Conservation (phyloP, 2,888 invertebrate genomes). For the Alitta virens region DNA sequence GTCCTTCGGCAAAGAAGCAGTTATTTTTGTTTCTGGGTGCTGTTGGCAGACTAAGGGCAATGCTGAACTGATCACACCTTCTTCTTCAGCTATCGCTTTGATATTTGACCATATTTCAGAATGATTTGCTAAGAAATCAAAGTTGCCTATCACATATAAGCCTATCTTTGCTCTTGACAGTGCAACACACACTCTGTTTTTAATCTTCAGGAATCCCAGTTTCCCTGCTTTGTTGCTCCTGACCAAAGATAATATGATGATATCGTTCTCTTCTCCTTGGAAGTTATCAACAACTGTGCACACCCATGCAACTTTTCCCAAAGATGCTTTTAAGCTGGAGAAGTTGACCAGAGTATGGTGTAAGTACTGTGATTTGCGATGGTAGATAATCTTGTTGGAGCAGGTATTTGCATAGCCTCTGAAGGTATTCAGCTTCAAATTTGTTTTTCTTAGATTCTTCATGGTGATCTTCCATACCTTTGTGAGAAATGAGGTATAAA, state of each 20-base stretch:
- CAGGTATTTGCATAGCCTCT: conserved; percentile 42
- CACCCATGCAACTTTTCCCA: conserved; percentile 32
- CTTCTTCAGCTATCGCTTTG: neutral
- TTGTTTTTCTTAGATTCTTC: conserved; percentile 48
- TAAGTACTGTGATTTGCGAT: conserved; percentile 48
- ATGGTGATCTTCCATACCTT: conserved; percentile 33
- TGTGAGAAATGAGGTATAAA: conserved; percentile 48
- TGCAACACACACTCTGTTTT: conserved; percentile 53
- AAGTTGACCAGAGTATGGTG: conserved; percentile 50
- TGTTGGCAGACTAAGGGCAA: conserved; percentile 36
- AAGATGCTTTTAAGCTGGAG: conserved; percentile 36
- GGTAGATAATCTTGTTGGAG: conserved; percentile 46
- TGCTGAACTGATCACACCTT: conserved; percentile 2
- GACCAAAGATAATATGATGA: conserved; percentile 52
- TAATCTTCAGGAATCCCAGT: conserved; percentile 49
- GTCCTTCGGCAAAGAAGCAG: conserved; percentile 11
- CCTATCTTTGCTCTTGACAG: conserved; percentile 53
- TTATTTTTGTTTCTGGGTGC: conserved; percentile 30
- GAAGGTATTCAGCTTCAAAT: conserved; percentile 45
- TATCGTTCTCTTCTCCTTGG: conserved; percentile 56
- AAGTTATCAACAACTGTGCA: conserved; percentile 49
- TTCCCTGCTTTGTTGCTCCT: conserved; percentile 43
- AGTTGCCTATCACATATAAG: conserved; percentile 52
- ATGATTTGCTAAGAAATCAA: conserved; percentile 26
- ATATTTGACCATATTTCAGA: conserved; percentile 24